phyloP scores from a whole-genome alignment of 2,113 vertebrate genomes.

The Heterocephalus glaber region DNA sequence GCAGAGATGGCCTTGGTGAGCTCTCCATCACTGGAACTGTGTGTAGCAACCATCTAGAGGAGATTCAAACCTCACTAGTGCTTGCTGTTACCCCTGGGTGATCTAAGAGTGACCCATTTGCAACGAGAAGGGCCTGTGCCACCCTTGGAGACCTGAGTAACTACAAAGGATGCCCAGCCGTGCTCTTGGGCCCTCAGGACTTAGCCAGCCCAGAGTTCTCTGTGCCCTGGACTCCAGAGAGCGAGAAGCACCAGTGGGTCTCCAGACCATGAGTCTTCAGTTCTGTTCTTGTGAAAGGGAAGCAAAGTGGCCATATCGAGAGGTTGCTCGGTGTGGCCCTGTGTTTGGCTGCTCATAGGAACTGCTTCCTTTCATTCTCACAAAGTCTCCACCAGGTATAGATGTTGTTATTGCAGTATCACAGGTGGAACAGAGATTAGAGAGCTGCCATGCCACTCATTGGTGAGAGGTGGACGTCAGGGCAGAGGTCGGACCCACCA shows the following conservation, averaged over 20 bases:
- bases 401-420: neutral
- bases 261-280: neutral
- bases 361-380: neutral
- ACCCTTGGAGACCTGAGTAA: neutral
- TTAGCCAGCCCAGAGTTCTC: accelerated
- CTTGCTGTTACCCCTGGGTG: neutral
- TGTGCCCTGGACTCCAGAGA: neutral
- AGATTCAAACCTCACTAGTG: neutral
- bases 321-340: neutral
- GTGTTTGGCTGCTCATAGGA: neutral
- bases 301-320: neutral
- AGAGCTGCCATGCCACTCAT: neutral
- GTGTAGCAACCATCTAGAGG: neutral
- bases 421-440: neutral
- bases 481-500: accelerated
- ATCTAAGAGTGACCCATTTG: neutral
- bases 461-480: neutral
- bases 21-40: neutral
- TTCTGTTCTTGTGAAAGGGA: neutral
- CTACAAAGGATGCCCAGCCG: accelerated
- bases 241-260: neutral
- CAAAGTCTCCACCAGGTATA: neutral
- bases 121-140: neutral
- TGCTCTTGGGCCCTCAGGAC: neutral
- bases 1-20: neutral